These are phyloP conservation scores for Sitobion miscanthi DNA, from an alignment of 1,140 invertebrate genomes.

Conservation along the genomic window DNA sequence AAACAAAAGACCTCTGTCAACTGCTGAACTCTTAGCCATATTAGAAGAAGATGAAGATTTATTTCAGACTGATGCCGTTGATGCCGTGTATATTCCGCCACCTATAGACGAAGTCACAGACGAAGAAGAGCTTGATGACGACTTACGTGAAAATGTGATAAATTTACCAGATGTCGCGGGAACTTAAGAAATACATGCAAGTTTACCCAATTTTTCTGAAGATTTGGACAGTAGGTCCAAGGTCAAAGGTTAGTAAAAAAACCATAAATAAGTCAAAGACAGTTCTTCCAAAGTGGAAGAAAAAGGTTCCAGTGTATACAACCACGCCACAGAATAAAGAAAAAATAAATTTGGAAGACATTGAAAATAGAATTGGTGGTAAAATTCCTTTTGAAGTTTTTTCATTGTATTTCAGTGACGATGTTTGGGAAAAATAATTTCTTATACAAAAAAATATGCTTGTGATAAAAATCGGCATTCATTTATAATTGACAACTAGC, in stretches of 20 bases:
- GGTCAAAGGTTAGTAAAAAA: constrained; percentile 11
- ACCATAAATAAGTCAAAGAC: constrained; percentile 37
- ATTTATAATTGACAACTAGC: too few species aligned
- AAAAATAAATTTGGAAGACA: constrained; percentile 43
- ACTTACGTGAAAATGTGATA: constrained; percentile 36
- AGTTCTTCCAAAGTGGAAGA: constrained; percentile 28
- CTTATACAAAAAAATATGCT: too few species aligned
- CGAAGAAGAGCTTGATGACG: constrained; percentile 45
- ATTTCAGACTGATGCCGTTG: constrained; percentile 24
- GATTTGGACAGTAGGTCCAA: constrained; percentile 20
- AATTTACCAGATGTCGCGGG: constrained; percentile 48
- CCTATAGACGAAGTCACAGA: constrained; percentile 51
- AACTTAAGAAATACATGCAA: constrained; percentile 54
- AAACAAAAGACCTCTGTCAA: constrained; percentile 45
- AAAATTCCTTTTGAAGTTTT: neutral
- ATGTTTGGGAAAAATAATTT: too few species aligned
- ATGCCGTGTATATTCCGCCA: constrained; percentile 22
- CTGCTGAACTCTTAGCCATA: constrained; percentile 37
- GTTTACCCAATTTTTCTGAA: neutral
- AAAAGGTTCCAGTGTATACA: constrained; percentile 23
- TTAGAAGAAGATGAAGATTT: constrained; percentile 14
- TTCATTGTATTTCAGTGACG: too few species aligned
- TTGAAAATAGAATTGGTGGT: constrained; percentile 42
- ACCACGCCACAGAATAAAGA: constrained; percentile 40
- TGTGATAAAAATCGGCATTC: too few species aligned